A percentile compares a stretch with the other conserved stretches of the same genome.
phyloP scores from a whole-genome alignment of 2,797 vertebrate genomes.

The Alosa sapidissima region DNA sequence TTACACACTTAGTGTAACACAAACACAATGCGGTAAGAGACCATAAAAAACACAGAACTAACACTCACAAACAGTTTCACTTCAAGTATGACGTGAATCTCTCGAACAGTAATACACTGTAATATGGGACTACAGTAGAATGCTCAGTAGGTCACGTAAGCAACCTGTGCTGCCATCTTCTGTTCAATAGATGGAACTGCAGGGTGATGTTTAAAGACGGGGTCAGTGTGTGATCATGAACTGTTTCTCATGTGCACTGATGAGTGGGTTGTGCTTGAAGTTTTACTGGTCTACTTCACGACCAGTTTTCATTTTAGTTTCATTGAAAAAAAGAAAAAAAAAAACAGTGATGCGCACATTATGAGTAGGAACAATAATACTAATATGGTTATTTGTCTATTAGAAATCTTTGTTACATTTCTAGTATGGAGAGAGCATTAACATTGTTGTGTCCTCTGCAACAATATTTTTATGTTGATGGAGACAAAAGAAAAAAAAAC shows the following conservation, averaged over 20 bases:
- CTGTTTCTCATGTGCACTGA: too few species aligned
- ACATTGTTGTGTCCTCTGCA: not conserved
- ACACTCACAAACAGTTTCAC: not conserved
- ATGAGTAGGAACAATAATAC: too few species aligned
- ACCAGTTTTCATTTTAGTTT: not conserved
- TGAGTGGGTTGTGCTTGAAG: too few species aligned
- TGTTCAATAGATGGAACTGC: not conserved
- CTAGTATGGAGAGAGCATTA: not conserved
- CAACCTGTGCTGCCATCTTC: not conserved
- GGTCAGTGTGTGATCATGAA: not conserved
- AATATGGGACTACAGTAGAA: not conserved
- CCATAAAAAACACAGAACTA: too few species aligned
- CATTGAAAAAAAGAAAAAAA: not conserved
- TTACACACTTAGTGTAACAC: not conserved
- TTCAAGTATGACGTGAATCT: not conserved
- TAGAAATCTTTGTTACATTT: too few species aligned
- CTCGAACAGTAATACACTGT: not conserved
- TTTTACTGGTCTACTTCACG: too few species aligned
- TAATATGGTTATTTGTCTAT: too few species aligned
- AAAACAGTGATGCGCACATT: too few species aligned
- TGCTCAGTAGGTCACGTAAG: not conserved
- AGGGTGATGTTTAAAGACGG: not conserved
- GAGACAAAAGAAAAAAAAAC: not conserved
- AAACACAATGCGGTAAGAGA: not conserved
- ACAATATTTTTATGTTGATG: not conserved